phyloP scores from a whole-genome alignment of 2,113 vertebrate genomes.

The Eurypyga helias region DNA sequence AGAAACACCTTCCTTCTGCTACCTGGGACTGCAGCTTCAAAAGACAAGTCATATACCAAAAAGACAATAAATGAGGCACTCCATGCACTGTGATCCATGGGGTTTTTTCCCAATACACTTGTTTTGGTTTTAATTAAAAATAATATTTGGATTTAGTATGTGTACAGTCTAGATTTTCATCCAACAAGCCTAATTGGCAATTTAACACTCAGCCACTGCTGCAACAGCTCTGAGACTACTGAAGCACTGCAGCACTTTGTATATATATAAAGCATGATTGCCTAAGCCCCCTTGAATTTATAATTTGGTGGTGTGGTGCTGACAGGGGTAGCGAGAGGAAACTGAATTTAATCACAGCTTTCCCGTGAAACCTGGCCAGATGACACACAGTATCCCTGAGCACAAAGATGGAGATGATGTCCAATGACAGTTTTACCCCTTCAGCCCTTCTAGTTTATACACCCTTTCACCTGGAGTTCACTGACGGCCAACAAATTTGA shows the following conservation, averaged over 20 bases:
- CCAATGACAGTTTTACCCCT: background rate
- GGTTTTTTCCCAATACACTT: background rate
- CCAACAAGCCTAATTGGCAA: background rate
- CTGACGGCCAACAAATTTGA: background rate
- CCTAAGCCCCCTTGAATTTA: background rate
- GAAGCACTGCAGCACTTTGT: background rate
- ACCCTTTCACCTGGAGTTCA: background rate
- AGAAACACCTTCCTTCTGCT: constrained; percentile 84
- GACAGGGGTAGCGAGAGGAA: background rate
- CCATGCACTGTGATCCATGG: rapidly evolving
- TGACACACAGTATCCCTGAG: background rate
- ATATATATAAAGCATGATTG: background rate
- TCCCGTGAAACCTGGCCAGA: background rate
- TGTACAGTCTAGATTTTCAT: background rate
- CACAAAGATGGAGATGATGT: background rate
- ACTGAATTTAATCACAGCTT: background rate
- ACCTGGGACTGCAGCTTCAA: constrained; percentile 87
- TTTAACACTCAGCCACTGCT: background rate
- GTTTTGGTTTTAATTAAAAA: background rate
- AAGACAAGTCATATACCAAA: background rate
- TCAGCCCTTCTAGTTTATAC: background rate
- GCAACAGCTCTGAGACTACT: background rate
- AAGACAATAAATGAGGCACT: background rate
- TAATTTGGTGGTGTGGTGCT: background rate
- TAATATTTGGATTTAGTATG: background rate